Evolutionary conservation across 2,888 invertebrate genomes (phyloP), one percentile per base, ranked within the genome.

Genomic region (Catocala fraxini): DNA sequence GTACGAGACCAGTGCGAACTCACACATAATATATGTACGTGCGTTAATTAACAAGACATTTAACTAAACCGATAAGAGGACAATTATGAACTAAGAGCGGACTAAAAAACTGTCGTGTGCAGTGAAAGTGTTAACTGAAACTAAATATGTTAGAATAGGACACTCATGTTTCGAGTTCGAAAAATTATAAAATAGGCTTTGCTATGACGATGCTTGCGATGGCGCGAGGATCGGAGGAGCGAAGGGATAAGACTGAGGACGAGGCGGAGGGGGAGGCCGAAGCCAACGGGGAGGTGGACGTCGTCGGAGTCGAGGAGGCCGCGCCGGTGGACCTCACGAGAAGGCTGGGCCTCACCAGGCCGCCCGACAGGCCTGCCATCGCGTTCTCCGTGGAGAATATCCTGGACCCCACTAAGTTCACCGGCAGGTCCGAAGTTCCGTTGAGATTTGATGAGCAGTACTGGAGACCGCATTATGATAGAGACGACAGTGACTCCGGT

Each of bases 381-480:
- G 97, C 98, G 13, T 98, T 98, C 90, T 98, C 98, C 5, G 98
- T 98, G 25, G 98, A 98, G 92, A 98, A 98, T 84, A 98, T 98
- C 71, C 91, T 98, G 74, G 98, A 98, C 89, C 98, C 98, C 4
- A 98, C 96, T 80, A 98, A 98, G 92, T 98, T 98, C 87, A 98
- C 98, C 34, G 98, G 98, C 39, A 91, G 95, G 79, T 92, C 94
- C 7, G 95, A 95, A 60, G 91, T 89, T 11, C 94, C 94, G 35
- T 84, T 95, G 65, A 89, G 93, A 82, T 96, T 92, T 83, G 95
- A 89, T 78, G 95, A 95, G 86, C 95, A 95, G 82, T 95, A 95
- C 83, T 91, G 90, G 94, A 89, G 94, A 70, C 94, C 94, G 48
- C 94, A 94, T 72, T 94, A 93, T 65, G 94, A 94, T 63, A 90